A percentile compares a stretch with the other conserved stretches of the same genome.
Evolutionary conservation across 2,113 vertebrate species (phyloP).

Genomic region (Brachypteracias leptosomus): DNA sequence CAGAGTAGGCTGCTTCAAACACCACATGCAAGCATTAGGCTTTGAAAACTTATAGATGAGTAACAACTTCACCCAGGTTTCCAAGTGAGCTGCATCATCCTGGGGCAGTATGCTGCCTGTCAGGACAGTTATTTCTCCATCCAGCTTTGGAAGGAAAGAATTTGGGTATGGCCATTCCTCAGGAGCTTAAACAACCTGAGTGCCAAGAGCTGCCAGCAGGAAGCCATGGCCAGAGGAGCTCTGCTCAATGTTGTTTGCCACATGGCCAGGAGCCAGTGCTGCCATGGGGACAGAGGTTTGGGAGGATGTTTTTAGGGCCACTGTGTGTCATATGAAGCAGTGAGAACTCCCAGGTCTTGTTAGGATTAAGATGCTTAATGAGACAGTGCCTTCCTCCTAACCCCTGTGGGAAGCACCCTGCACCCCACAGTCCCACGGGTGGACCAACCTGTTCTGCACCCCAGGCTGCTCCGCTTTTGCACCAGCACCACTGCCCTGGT

Average conservation of each 20-base stretch:
- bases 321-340: not conserved
- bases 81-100: not conserved
- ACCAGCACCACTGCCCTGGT: not conserved
- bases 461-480: not conserved
- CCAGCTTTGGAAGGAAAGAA: not conserved
- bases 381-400: not conserved
- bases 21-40: not conserved
- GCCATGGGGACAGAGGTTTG: accelerated
- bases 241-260: accelerated
- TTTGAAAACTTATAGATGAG: not conserved
- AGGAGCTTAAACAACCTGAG: not conserved
- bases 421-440: accelerated
- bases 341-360: not conserved
- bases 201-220: not conserved
- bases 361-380: not conserved
- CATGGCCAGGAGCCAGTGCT: not conserved
- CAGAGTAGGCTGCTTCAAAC: not conserved
- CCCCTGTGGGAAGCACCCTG: accelerated
- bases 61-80: not conserved
- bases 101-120: accelerated
- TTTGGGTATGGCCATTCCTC: not conserved
- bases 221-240: not conserved
- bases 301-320: not conserved
- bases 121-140: accelerated
- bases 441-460: accelerated